Conservation (phyloP, 2,113 vertebrate genomes). For the Myrmophylax atrothorax region DNA sequence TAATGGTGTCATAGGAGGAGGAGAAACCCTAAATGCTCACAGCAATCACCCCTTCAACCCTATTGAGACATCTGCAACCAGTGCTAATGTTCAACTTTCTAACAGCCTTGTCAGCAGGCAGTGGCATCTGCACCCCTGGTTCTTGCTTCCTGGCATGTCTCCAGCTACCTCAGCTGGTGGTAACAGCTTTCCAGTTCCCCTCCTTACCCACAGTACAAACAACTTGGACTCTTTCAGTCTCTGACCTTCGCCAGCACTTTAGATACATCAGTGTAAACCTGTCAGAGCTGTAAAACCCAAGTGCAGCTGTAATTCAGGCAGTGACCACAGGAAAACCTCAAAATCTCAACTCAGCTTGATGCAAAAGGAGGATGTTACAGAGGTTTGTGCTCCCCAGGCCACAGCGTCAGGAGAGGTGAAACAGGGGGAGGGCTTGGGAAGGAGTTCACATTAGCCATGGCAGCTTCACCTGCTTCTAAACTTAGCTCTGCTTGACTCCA, state of each 20-base stretch:
- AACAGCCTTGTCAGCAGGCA: neutral
- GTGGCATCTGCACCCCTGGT: neutral
- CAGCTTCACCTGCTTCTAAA: conserved; percentile 10
- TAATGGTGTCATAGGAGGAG: rapidly evolving
- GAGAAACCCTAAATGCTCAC: neutral
- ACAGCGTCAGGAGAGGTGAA: neutral
- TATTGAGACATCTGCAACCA: neutral
- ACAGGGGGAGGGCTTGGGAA: neutral
- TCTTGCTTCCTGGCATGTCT: neutral
- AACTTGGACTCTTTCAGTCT: neutral
- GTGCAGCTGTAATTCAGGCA: neutral
- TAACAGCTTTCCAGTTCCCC: neutral
- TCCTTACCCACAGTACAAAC: neutral
- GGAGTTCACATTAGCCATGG: neutral
- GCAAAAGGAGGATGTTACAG: neutral
- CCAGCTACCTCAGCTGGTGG: neutral
- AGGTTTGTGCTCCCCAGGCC: neutral
- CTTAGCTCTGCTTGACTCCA: neutral
- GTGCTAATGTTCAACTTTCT: neutral
- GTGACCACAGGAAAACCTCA: conserved; percentile 62
- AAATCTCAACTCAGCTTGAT: conserved; percentile 17
- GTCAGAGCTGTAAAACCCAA: neutral
- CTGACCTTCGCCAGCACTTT: neutral
- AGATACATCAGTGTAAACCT: neutral
- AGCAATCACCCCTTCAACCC: neutral